These are phyloP conservation scores for Apus apus DNA, from an alignment of 2,113 vertebrate species.

Conservation along the genomic window DNA sequence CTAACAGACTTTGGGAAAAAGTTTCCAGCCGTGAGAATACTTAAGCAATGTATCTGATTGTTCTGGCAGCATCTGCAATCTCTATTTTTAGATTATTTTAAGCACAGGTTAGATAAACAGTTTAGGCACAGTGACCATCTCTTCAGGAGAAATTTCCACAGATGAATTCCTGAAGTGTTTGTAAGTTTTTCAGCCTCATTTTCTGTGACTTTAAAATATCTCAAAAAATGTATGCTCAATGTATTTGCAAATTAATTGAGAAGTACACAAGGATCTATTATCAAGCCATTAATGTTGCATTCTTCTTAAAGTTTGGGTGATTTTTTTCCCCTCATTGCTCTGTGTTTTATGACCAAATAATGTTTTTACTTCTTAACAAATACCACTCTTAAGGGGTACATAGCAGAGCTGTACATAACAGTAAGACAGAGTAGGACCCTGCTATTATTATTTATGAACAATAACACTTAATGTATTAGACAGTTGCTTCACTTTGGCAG, in stretches of 20 bases:
- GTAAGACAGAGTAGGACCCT: neutral
- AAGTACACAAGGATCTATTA: neutral
- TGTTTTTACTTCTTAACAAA: neutral
- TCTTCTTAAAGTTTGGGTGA: neutral
- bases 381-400: neutral
- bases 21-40: neutral
- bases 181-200: neutral
- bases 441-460: conserved; percentile 16
- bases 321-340: neutral
- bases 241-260: neutral
- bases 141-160: neutral
- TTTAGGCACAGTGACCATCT: neutral
- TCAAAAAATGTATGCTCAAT: neutral
- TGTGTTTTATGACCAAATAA: neutral
- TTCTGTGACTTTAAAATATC: neutral
- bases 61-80: neutral
- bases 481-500: neutral
- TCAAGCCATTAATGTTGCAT: neutral
- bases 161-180: neutral
- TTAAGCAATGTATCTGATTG: neutral
- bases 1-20: neutral
- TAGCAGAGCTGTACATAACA: neutral
- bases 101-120: conserved; percentile 13
- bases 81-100: conserved; percentile 12
- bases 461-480: neutral